phyloP scores from a whole-genome alignment of 1,140 invertebrate species.

The Drosophila eugracilis region DNA sequence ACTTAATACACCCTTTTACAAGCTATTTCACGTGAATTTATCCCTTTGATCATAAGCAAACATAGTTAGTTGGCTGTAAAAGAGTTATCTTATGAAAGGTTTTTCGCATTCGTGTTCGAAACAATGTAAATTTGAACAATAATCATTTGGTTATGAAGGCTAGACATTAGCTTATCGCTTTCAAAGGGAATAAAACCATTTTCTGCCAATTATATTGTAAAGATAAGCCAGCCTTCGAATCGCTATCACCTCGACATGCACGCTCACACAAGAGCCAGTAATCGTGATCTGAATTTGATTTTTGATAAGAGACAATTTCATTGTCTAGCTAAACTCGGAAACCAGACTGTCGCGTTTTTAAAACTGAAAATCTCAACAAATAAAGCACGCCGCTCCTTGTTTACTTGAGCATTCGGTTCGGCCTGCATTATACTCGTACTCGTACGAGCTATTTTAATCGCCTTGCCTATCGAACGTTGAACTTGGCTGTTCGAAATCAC shows the following conservation, averaged over 20 bases:
- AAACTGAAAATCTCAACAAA: constrained; percentile 15
- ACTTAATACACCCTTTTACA: too few species aligned
- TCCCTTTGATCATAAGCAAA: too few species aligned
- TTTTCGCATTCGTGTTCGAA: not conserved
- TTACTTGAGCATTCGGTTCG: constrained; percentile 5
- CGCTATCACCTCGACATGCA: not conserved
- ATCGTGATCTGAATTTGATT: constrained; percentile 28
- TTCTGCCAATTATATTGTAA: constrained; percentile 51
- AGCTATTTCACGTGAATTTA: too few species aligned
- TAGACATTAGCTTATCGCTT: constrained; percentile 14
- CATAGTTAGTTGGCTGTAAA: too few species aligned
- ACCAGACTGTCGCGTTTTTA: constrained; percentile 9
- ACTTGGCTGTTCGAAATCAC: constrained; percentile 36
- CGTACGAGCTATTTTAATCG: constrained; percentile 30
- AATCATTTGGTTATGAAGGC: not conserved
- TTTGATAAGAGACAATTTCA: constrained; percentile 45
- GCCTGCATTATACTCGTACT: not conserved
- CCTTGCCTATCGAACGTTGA: constrained; percentile 63
- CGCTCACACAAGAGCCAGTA: not conserved
- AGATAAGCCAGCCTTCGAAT: constrained; percentile 24
- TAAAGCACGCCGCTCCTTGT: constrained; percentile 20
- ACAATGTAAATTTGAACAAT: constrained; percentile 1
- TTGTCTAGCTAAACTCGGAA: constrained; percentile 15
- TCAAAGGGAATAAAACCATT: constrained; percentile 12
- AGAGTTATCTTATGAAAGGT: not conserved